Evolutionary conservation across 2,113 vertebrate species (phyloP).

Genomic region (Nothocercus nigrocapillus): DNA sequence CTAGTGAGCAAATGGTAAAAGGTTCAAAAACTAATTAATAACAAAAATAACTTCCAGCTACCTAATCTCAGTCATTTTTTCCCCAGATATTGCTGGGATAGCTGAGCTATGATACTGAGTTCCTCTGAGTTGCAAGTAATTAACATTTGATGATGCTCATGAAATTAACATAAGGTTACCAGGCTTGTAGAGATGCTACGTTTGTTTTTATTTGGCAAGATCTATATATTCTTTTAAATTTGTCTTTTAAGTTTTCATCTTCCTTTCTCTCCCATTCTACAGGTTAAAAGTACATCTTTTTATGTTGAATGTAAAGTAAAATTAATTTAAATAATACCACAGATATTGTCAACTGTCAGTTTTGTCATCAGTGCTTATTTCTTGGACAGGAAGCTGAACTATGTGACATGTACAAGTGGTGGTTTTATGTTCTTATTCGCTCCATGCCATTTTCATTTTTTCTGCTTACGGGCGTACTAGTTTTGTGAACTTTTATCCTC

Average conservation of each 20-base stretch:
- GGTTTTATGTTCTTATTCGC: not conserved
- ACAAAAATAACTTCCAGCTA: not conserved
- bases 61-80: not conserved
- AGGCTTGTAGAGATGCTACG: not conserved
- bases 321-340: not conserved
- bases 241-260: not conserved
- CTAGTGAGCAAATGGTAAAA: not conserved
- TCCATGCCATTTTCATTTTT: not conserved
- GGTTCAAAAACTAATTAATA: not conserved
- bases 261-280: not conserved
- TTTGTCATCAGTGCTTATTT: not conserved
- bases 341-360: not conserved
- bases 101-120: not conserved
- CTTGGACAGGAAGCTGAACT: not conserved
- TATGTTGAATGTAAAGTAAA: not conserved
- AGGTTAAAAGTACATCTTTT: not conserved
- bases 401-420: not conserved
- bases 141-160: not conserved
- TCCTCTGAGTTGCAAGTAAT: not conserved
- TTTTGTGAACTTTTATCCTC: not conserved
- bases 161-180: not conserved
- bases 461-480: accelerated
- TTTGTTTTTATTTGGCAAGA: not conserved
- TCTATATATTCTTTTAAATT: no score
- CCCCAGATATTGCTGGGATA: not conserved